A percentile compares a stretch with the other conserved stretches of the same genome.
These are phyloP conservation scores for Grapholita molesta DNA, from an alignment of 1,140 invertebrate genomes.

Conservation along the genomic window DNA sequence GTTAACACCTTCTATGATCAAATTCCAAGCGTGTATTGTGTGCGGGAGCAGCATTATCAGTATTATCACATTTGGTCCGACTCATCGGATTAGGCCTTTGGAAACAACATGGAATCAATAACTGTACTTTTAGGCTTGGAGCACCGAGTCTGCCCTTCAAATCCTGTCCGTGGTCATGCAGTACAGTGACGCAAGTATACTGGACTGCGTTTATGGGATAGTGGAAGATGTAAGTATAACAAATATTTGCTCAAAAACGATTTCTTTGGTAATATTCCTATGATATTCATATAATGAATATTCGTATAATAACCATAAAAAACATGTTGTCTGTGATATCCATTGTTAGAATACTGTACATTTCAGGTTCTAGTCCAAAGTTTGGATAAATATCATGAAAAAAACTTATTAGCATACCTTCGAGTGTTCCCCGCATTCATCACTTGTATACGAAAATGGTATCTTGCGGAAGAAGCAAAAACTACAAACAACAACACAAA, in stretches of 20 bases:
- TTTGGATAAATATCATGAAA: constrained; percentile 77
- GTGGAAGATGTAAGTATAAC: constrained; percentile 78
- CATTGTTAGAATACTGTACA: neutral
- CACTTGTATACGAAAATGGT: constrained; percentile 78
- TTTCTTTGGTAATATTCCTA: too few relatives aligned
- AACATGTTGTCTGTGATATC: neutral
- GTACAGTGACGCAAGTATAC: constrained; percentile 79
- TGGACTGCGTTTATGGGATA: constrained; percentile 81
- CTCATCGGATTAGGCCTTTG: too few relatives aligned
- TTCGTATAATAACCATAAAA: too few relatives aligned
- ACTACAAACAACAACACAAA: neutral
- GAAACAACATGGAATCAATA: too few relatives aligned
- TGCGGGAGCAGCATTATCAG: too few relatives aligned
- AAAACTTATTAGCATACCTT: constrained; percentile 78
- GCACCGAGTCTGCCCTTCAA: constrained; percentile 54
- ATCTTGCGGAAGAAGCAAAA: constrained; percentile 24
- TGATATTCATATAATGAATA: too few relatives aligned
- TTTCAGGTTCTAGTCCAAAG: constrained; percentile 79
- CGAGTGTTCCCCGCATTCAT: constrained; percentile 83
- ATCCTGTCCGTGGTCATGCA: constrained; percentile 81
- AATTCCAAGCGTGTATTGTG: too few relatives aligned
- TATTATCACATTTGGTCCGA: too few relatives aligned
- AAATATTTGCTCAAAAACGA: constrained; percentile 13
- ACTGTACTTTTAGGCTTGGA: constrained; percentile 51
- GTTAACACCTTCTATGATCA: too few relatives aligned